Conservation (phyloP, 2,797 vertebrate species). For the Acrossocheilus wenchowensis region DNA sequence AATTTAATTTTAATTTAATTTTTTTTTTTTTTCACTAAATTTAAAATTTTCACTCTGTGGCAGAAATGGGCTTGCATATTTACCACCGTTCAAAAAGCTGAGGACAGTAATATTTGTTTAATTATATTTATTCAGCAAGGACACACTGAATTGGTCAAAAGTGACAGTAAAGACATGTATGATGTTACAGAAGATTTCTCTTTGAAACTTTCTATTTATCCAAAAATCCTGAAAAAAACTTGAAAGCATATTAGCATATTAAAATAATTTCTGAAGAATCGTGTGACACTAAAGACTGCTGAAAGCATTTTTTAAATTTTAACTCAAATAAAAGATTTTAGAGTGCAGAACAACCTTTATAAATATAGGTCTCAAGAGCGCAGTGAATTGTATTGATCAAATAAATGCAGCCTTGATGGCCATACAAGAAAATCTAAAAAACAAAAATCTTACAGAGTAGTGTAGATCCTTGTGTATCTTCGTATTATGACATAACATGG, state of each 20-base stretch:
- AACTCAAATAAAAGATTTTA: neutral
- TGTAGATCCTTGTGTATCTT: neutral
- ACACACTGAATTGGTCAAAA: neutral
- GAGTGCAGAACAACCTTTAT: neutral
- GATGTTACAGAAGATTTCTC: neutral
- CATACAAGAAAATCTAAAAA: neutral
- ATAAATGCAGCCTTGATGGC: neutral
- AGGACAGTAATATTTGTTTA: neutral
- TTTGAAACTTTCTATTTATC: neutral
- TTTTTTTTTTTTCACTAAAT: too few species aligned
- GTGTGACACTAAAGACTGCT: neutral
- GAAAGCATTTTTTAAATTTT: neutral
- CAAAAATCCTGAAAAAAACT: neutral
- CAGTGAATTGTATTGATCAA: neutral
- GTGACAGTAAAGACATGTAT: neutral
- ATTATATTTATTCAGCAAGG: neutral
- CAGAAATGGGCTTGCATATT: neutral
- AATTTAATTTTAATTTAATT: neutral
- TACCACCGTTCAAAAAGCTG: neutral
- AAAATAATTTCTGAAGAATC: neutral
- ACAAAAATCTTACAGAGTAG: neutral
- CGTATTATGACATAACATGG: neutral
- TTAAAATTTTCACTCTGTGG: neutral
- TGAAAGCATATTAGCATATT: neutral
- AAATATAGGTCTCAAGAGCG: neutral